A percentile compares a stretch with the other conserved stretches of the same genome.
Conservation (phyloP, 2,113 vertebrate genomes). For the Stictonetta naevosa region DNA sequence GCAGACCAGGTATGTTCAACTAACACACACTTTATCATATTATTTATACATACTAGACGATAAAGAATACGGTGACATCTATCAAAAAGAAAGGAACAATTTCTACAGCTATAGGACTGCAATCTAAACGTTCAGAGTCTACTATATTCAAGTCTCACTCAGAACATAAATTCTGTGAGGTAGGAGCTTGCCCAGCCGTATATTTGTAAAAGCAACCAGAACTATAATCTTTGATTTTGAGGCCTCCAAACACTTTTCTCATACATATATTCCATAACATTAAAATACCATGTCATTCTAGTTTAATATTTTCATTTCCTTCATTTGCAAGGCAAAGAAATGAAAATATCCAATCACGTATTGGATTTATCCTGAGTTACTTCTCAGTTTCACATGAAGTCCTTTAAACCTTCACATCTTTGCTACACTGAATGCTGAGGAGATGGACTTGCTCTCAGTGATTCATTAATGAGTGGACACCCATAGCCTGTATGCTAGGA, state of each 20-base stretch:
- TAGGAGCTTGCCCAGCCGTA: not conserved
- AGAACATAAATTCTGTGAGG: not conserved
- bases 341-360: not conserved
- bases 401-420: not conserved
- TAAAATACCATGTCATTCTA: not conserved
- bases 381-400: not conserved
- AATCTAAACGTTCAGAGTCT: not conserved
- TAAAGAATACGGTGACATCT: not conserved
- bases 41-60: not conserved
- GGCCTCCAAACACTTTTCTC: not conserved
- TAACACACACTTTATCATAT: not conserved
- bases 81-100: conserved; percentile 24
- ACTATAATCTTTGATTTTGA: not conserved
- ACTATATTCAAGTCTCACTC: not conserved
- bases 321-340: not conserved
- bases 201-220: not conserved
- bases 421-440: not conserved
- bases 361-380: not conserved
- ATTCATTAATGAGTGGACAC: not conserved
- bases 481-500: not conserved
- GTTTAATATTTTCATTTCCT: not conserved
- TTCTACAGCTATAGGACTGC: not conserved
- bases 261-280: not conserved
- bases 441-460: not conserved
- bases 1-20: not conserved